These are phyloP conservation scores for Camelus dromedarius DNA, from an alignment of 2,113 vertebrate genomes.

Conservation along the genomic window DNA sequence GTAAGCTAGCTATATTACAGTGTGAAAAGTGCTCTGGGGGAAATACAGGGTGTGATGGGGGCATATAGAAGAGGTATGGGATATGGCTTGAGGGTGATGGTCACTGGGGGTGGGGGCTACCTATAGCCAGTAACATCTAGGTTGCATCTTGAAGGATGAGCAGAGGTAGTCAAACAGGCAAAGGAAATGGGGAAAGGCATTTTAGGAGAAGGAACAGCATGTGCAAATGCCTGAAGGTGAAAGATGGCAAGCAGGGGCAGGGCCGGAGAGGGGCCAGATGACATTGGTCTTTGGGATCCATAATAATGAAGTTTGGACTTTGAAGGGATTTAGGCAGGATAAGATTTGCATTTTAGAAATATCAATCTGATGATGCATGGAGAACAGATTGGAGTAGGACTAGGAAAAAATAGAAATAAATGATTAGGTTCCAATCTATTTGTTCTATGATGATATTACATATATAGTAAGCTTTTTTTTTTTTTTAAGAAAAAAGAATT, in stretches of 20 bases:
- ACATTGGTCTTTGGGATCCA: not conserved
- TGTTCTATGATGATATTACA: not conserved
- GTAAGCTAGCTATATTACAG: too few relatives aligned
- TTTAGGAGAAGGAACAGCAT: not conserved
- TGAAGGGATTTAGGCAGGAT: not conserved
- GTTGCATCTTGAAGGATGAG: not conserved
- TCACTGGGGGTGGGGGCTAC: not conserved
- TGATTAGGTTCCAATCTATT: not conserved
- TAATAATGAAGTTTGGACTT: not conserved
- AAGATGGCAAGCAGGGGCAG: not conserved
- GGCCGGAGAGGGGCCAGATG: not conserved
- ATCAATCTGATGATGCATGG: not conserved
- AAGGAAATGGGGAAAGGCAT: not conserved
- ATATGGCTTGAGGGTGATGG: too few relatives aligned
- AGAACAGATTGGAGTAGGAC: not conserved
- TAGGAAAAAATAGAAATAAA: not conserved
- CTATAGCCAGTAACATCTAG: not conserved
- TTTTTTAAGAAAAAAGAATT: not conserved
- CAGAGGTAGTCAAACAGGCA: not conserved
- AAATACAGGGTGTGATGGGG: not conserved
- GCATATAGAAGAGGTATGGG: fast-evolving
- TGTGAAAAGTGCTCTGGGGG: not conserved
- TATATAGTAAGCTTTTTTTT: not conserved
- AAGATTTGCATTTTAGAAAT: not conserved
- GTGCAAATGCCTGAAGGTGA: not conserved